Percentiles rank a stretch among this genome's conserved stretches.
Conservation (phyloP, 2,888 invertebrate species). For the Hedya salicella region DNA sequence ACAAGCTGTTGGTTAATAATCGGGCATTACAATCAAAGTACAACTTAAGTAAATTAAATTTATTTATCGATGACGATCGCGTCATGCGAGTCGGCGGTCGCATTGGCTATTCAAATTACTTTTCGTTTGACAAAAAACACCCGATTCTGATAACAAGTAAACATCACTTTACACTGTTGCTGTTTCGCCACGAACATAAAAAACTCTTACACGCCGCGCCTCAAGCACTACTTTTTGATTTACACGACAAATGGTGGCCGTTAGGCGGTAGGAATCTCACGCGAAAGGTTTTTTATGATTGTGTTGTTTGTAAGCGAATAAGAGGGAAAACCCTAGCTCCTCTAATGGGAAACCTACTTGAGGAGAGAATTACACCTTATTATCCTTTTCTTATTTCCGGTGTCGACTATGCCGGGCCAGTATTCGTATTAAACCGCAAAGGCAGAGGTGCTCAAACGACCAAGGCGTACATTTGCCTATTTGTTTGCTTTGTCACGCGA, state of each 20-base stretch:
- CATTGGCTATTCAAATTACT: neutral
- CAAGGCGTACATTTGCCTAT: slow-evolving; percentile 49
- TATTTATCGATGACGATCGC: neutral
- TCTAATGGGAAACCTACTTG: slow-evolving; percentile 48
- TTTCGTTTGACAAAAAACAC: neutral
- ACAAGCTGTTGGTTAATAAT: neutral
- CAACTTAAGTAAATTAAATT: neutral
- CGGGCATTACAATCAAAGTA: neutral
- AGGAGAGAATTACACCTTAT: slow-evolving; percentile 44
- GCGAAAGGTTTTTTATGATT: slow-evolving; percentile 4
- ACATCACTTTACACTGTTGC: neutral
- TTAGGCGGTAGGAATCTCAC: slow-evolving; percentile 45
- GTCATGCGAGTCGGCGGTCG: neutral
- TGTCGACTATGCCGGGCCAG: slow-evolving; percentile 50
- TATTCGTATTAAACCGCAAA: slow-evolving; percentile 46
- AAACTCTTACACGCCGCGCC: slow-evolving; percentile 31
- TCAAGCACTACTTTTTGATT: slow-evolving; percentile 10
- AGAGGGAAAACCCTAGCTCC: slow-evolving; percentile 19
- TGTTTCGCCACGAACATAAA: neutral
- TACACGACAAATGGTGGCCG: slow-evolving; percentile 43
- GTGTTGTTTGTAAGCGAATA: neutral
- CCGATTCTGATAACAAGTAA: neutral
- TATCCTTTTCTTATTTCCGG: slow-evolving; percentile 47
- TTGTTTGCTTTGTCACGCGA: slow-evolving; percentile 46
- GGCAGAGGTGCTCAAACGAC: slow-evolving; percentile 46